phyloP scores from a whole-genome alignment of 2,113 vertebrate genomes.

The Cinclus mexicanus region DNA sequence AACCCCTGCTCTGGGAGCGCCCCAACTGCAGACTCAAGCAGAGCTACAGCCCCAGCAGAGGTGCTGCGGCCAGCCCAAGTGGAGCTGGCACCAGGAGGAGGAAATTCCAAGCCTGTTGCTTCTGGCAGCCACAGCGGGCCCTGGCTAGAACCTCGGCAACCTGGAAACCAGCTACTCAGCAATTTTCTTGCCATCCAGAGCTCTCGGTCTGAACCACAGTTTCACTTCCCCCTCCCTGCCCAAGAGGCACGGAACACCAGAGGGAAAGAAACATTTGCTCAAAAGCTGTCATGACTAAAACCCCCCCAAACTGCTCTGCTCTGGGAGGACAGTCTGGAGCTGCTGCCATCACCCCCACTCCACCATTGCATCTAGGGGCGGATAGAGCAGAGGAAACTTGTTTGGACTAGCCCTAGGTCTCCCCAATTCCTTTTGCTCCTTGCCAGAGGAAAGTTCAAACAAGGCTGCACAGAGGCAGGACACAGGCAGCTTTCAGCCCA shows the following conservation, averaged over 20 bases:
- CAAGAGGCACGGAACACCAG: constrained; percentile 6
- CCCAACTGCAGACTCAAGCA: neutral
- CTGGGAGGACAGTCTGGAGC: neutral
- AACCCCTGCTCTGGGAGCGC: neutral
- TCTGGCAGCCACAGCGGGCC: constrained; percentile 46
- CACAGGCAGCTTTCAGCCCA: constrained; percentile 51
- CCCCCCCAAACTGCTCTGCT: neutral
- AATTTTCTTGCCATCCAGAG: constrained; percentile 66
- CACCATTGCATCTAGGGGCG: neutral
- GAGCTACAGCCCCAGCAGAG: neutral
- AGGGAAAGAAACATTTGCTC: neutral
- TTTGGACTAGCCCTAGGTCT: constrained; percentile 39
- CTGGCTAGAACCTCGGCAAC: constrained; percentile 61
- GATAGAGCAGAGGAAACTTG: constrained; percentile 30
- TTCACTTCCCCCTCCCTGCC: constrained; percentile 39
- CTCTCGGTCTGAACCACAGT: constrained; percentile 53
- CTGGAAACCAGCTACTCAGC: constrained; percentile 72
- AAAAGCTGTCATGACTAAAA: neutral
- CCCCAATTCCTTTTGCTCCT: neutral
- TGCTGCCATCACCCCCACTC: neutral
- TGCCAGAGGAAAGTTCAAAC: constrained; percentile 66
- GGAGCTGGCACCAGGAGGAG: constrained; percentile 62
- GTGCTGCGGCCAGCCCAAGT: constrained; percentile 44
- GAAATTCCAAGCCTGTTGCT: constrained; percentile 76
- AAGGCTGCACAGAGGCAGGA: constrained; percentile 54